Evolutionary conservation across 2,113 vertebrate species (phyloP).

Genomic region (Columba janthina): DNA sequence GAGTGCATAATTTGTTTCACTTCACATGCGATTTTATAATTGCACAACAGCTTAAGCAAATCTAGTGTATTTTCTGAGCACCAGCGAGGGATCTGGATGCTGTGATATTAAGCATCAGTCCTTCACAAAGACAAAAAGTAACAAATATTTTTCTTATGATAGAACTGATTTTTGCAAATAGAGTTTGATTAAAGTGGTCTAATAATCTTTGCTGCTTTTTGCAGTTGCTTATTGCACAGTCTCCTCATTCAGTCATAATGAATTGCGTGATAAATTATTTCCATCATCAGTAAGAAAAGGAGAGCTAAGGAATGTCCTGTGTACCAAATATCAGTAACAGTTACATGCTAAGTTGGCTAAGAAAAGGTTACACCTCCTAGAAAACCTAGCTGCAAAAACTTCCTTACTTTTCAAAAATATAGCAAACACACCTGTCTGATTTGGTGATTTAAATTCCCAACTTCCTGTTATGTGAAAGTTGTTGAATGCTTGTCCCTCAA

Average conservation of each 20-base stretch:
- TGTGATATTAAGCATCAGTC: slow-evolving; percentile 4
- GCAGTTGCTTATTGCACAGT: background rate
- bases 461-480: background rate
- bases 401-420: background rate
- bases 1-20: slow-evolving; percentile 30
- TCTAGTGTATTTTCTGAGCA: background rate
- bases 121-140: slow-evolving; percentile 10
- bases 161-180: slow-evolving; percentile 65
- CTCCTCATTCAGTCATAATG: slow-evolving; percentile 13
- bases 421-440: background rate
- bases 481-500: background rate
- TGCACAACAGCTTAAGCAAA: slow-evolving; percentile 19
- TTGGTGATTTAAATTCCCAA: background rate
- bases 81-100: background rate
- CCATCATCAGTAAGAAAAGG: slow-evolving; percentile 19
- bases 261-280: slow-evolving; percentile 34
- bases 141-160: background rate
- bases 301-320: background rate
- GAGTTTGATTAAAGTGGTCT: slow-evolving; percentile 8
- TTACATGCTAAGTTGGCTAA: background rate
- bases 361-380: background rate
- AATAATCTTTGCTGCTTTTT: slow-evolving; percentile 35
- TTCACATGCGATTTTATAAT: slow-evolving; percentile 45
- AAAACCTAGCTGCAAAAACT: background rate
- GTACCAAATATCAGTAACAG: background rate